phyloP scores from a whole-genome alignment of 2,888 invertebrate genomes.

The Ophion costatus region DNA sequence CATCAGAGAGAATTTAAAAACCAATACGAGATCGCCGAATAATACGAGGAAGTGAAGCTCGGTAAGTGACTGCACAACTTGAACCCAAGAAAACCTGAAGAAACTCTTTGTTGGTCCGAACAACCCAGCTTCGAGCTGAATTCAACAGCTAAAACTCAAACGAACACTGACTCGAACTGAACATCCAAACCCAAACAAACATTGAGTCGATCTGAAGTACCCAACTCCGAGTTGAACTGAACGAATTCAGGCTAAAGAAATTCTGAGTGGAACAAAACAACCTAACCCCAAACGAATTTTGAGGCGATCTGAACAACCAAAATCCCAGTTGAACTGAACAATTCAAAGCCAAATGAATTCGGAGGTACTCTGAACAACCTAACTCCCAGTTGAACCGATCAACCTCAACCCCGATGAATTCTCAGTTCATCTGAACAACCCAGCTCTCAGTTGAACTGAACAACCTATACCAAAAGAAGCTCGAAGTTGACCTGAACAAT shows the following conservation, averaged over 20 bases:
- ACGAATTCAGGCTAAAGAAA: too few relatives aligned
- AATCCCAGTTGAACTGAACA: background rate
- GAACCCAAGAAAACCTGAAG: background rate
- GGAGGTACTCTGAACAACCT: too few relatives aligned
- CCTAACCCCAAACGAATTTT: background rate
- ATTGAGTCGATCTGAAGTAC: too few relatives aligned
- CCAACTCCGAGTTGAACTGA: too few relatives aligned
- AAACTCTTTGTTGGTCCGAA: background rate
- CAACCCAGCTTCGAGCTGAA: background rate
- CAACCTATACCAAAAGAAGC: background rate
- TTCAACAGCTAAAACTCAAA: background rate
- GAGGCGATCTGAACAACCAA: background rate
- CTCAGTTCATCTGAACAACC: background rate
- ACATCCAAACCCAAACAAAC: background rate
- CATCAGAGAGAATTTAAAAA: constrained; percentile 1
- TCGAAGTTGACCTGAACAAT: too few relatives aligned
- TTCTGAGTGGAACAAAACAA: background rate
- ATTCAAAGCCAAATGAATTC: background rate
- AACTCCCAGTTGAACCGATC: background rate
- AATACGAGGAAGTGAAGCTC: constrained; percentile 40
- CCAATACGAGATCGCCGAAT: background rate
- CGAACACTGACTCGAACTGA: background rate
- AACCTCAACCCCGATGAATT: background rate
- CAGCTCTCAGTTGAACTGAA: background rate
- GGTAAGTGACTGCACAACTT: constrained; percentile 49